Evolutionary conservation across 2,113 vertebrate genomes (phyloP).

Genomic region (Hydrochoerus hydrochaeris): DNA sequence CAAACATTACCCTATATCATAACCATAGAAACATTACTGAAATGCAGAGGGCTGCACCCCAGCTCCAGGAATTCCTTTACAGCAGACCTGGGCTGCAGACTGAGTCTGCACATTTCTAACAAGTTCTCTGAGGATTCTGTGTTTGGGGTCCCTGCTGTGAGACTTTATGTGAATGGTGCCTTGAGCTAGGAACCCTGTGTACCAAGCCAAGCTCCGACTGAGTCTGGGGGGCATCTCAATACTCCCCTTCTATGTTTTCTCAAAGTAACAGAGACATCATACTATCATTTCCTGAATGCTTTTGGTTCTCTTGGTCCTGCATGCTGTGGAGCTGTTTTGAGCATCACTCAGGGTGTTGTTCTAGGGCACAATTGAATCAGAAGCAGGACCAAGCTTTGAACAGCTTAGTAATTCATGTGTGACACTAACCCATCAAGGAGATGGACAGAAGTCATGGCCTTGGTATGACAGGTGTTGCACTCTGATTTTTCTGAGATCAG

Average conservation of each 20-base stretch:
- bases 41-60: not conserved
- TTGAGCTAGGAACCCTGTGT: not conserved
- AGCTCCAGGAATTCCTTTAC: not conserved
- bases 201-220: too few species aligned
- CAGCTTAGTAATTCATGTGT: not conserved
- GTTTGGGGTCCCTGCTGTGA: not conserved
- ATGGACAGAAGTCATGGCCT: too few species aligned
- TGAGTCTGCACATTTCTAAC: not conserved
- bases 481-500: not conserved
- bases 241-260: not conserved
- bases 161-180: not conserved
- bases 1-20: not conserved
- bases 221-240: not conserved
- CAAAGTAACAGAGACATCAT: not conserved
- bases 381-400: not conserved
- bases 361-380: too few species aligned
- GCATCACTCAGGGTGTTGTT: not conserved
- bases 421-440: not conserved
- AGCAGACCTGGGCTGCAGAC: not conserved
- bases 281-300: not conserved
- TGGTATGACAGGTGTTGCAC: not conserved
- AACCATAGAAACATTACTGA: not conserved
- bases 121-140: not conserved
- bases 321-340: not conserved
- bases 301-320: not conserved